Percentiles rank a stretch among this genome's conserved stretches.
These are phyloP conservation scores for Hybognathus amarus DNA, from an alignment of 2,797 vertebrate species.

Conservation along the genomic window DNA sequence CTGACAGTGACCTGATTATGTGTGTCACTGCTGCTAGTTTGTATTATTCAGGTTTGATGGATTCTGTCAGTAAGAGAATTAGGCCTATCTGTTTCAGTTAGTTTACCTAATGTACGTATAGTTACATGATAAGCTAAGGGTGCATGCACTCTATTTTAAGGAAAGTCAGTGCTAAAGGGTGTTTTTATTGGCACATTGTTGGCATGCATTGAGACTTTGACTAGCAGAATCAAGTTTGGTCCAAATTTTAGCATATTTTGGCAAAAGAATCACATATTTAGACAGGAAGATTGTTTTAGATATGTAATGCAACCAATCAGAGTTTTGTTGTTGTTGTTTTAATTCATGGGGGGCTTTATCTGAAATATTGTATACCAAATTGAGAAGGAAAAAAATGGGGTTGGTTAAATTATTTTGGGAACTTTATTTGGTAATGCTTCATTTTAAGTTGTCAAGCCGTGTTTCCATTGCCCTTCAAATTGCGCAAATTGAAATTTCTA, in stretches of 20 bases:
- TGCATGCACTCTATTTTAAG: neutral
- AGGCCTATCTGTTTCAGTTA: neutral
- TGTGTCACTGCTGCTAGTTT: neutral
- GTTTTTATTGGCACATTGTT: neutral
- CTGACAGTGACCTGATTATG: constrained; percentile 28
- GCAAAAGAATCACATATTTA: neutral
- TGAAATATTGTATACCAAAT: too few relatives aligned
- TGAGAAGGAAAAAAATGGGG: neutral
- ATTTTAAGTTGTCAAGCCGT: neutral
- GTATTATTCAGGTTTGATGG: neutral
- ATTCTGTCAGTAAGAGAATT: constrained; percentile 6
- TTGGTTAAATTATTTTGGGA: neutral
- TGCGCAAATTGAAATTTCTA: too few relatives aligned
- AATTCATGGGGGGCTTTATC: too few relatives aligned
- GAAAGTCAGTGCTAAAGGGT: neutral
- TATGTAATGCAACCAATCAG: neutral
- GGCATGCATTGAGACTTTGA: neutral
- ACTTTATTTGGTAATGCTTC: neutral
- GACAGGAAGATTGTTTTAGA: neutral
- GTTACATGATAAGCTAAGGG: neutral
- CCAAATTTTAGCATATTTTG: neutral
- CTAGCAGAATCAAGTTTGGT: neutral
- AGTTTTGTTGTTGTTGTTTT: neutral
- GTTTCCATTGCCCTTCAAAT: too few relatives aligned
- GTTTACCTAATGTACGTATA: neutral